phyloP scores from a whole-genome alignment of 2,888 invertebrate genomes.

The Emmelina monodactyla region DNA sequence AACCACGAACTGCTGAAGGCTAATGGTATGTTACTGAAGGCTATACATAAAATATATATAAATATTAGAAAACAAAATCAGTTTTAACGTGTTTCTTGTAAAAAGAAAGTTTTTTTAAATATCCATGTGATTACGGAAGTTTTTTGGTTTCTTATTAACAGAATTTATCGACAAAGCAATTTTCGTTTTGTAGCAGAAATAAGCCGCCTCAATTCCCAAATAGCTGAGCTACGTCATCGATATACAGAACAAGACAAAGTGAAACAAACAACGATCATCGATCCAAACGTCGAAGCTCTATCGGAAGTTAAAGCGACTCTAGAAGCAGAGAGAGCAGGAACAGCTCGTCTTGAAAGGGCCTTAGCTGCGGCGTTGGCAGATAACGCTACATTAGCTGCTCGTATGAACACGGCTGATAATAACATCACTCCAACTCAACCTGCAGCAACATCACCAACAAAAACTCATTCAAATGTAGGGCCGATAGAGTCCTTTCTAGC shows the following conservation, averaged over 20 bases:
- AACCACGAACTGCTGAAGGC: slow-evolving; percentile 33
- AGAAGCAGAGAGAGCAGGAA: slow-evolving; percentile 39
- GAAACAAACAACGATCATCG: slow-evolving; percentile 15
- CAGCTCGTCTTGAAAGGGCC: slow-evolving; percentile 35
- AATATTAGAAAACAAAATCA: too few species aligned
- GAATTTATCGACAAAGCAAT: too few species aligned
- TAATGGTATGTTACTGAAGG: slow-evolving; percentile 36
- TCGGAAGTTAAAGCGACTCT: slow-evolving; percentile 33
- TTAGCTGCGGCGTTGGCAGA: slow-evolving; percentile 42
- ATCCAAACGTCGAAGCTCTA: slow-evolving; percentile 26
- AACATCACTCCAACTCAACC: slow-evolving; percentile 7
- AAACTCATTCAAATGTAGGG: slow-evolving; percentile 20
- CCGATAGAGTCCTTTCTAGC: slow-evolving; percentile 49
- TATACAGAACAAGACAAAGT: slow-evolving; percentile 17
- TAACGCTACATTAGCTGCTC: slow-evolving; percentile 35
- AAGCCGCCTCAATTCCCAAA: slow-evolving; percentile 28
- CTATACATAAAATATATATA: too few species aligned
- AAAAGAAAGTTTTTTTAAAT: too few species aligned
- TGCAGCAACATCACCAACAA: slow-evolving; percentile 17
- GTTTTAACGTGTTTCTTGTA: too few species aligned
- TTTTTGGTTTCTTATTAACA: too few species aligned
- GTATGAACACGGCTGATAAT: slow-evolving; percentile 29
- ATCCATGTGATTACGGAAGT: too few species aligned
- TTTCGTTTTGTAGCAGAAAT: slow-evolving; percentile 34
- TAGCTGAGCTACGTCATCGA: slow-evolving; percentile 33